Evolutionary conservation across 1,140 invertebrate species (phyloP).

Genomic region (Copidosoma floridanum): DNA sequence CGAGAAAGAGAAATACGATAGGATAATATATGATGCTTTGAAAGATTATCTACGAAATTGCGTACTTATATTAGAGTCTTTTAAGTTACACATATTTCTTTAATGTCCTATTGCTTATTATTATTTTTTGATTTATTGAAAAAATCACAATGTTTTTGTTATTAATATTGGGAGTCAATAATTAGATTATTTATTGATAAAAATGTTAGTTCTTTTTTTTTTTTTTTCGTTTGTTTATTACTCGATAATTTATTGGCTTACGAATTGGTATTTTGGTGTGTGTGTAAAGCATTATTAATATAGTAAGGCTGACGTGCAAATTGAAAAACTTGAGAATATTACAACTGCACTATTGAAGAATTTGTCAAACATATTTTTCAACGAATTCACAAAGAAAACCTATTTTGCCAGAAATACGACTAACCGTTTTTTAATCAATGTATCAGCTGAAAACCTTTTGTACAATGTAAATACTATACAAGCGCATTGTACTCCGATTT

Average conservation of each 20-base stretch:
- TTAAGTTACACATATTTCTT: not conserved
- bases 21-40: constrained; percentile 4
- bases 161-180: too few relatives aligned
- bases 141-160: not conserved
- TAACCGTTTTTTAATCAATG: too few relatives aligned
- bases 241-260: constrained; percentile 11
- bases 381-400: not conserved
- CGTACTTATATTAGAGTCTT: constrained; percentile 4
- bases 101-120: not conserved
- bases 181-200: too few relatives aligned
- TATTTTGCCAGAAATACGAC: too few relatives aligned
- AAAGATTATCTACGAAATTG: constrained; percentile 7
- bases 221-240: not conserved
- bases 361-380: not conserved
- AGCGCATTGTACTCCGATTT: constrained; percentile 12
- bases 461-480: constrained; percentile 23
- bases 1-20: constrained; percentile 3
- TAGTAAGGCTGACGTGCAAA: not conserved
- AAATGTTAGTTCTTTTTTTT: too few relatives aligned
- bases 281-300: too few relatives aligned
- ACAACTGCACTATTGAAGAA: not conserved
- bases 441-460: constrained; percentile 7
- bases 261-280: not conserved
- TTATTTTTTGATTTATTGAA: not conserved
- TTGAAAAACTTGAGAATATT: not conserved